These are phyloP conservation scores for Drosophila aff. DNA, from an alignment of 1,140 invertebrate species.

Conservation along the genomic window DNA sequence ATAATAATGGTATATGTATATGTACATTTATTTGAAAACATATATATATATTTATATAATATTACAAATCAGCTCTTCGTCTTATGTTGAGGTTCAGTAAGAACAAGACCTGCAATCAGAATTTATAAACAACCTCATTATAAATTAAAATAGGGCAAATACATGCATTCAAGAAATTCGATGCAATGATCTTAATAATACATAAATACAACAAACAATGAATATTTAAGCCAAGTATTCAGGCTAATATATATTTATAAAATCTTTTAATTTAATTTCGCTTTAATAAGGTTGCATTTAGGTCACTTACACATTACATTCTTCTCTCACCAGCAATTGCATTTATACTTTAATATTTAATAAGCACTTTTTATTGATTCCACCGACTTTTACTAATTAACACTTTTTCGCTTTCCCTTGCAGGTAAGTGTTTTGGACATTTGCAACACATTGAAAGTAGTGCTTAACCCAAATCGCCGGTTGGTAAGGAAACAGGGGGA, in stretches of 20 bases:
- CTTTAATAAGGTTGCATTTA: not conserved
- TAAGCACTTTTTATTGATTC: constrained; percentile 23
- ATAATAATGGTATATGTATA: too few species aligned
- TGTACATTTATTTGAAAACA: too few species aligned
- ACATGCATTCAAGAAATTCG: not conserved
- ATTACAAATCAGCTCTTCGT: not conserved
- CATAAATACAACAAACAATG: not conserved
- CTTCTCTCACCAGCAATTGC: not conserved
- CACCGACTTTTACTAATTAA: constrained; percentile 66
- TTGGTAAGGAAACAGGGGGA: constrained; percentile 31
- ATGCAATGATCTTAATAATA: not conserved
- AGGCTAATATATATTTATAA: not conserved
- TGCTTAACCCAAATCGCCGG: constrained; percentile 57
- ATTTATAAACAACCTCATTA: not conserved
- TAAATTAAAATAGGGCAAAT: not conserved
- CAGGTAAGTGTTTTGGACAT: constrained; percentile 68
- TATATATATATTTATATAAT: too few species aligned
- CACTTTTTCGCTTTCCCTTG: constrained; percentile 53
- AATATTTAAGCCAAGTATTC: not conserved
- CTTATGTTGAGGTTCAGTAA: not conserved
- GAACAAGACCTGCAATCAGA: not conserved
- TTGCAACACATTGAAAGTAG: constrained; percentile 7
- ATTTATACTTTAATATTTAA: constrained; percentile 17
- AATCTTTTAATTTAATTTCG: not conserved
- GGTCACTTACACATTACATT: not conserved